Evolutionary conservation across 1,140 invertebrate genomes (phyloP).

Genomic region (Ostrea edulis): DNA sequence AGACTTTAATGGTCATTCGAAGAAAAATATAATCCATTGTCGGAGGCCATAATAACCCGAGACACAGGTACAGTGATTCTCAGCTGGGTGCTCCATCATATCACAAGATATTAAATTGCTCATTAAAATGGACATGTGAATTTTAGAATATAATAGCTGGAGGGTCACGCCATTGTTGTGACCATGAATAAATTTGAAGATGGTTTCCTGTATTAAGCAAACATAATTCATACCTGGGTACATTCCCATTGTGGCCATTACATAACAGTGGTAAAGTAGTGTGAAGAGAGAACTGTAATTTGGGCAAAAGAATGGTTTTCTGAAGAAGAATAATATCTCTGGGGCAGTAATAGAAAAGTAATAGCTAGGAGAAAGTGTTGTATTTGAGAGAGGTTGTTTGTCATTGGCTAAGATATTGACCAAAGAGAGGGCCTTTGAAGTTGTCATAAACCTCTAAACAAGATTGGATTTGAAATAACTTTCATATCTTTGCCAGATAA

Average conservation of each 20-base stretch:
- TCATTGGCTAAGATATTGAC: constrained; percentile 5
- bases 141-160: constrained; percentile 50
- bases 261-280: constrained; percentile 38
- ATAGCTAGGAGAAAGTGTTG: constrained; percentile 17
- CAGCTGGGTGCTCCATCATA: constrained; percentile 39
- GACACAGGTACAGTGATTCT: constrained; percentile 35
- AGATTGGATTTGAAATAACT: constrained; percentile 38
- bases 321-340: constrained; percentile 36
- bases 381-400: constrained; percentile 18
- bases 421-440: constrained; percentile 7
- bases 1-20: constrained; percentile 33
- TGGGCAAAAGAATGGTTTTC: constrained; percentile 33
- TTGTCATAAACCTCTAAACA: constrained; percentile 29
- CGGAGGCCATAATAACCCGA: constrained; percentile 21
- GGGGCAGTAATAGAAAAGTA: constrained; percentile 42
- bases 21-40: constrained; percentile 36
- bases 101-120: constrained; percentile 50
- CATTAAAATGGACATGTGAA: constrained; percentile 56
- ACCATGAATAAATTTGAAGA: constrained; percentile 15
- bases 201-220: constrained; percentile 47
- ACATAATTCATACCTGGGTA: constrained; percentile 44
- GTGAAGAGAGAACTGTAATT: constrained; percentile 47
- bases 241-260: constrained; percentile 42
- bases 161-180: constrained; percentile 33
- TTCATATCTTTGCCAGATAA: constrained; percentile 36